These are phyloP conservation scores for Mastacembelus armatus DNA, from an alignment of 2,797 vertebrate species.

Conservation along the genomic window DNA sequence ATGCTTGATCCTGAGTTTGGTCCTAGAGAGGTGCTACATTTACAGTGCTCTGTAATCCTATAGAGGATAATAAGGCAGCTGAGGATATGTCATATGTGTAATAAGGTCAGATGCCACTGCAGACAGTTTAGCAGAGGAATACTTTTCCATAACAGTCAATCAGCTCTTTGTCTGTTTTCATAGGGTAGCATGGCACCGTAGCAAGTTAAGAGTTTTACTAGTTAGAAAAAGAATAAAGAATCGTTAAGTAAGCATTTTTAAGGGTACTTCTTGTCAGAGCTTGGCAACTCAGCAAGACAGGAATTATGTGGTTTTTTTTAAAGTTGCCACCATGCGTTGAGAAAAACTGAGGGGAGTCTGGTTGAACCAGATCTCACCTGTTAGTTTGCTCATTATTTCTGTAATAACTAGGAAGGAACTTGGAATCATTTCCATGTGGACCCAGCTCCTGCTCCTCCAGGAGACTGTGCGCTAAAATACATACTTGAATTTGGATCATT, in stretches of 20 bases:
- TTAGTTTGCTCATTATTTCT: conserved; percentile 69
- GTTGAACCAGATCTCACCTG: conserved; percentile 54
- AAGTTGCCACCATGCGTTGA: conserved; percentile 35
- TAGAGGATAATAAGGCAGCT: conserved; percentile 58
- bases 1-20: conserved; percentile 44
- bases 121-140: conserved; percentile 19
- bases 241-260: conserved; percentile 32
- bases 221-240: conserved; percentile 26
- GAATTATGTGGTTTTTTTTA: conserved; percentile 52
- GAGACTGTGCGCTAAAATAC: conserved; percentile 42
- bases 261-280: conserved; percentile 37
- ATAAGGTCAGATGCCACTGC: conserved; percentile 52
- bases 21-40: conserved; percentile 51
- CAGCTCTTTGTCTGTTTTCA: conserved; percentile 36
- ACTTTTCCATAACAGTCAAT: conserved; percentile 52
- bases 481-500: conserved; percentile 40
- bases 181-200: conserved; percentile 2
- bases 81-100: conserved; percentile 51
- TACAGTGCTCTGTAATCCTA: conserved; percentile 55
- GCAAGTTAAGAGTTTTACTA: conserved; percentile 38
- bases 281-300: conserved; percentile 29
- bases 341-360: conserved; percentile 30
- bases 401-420: conserved; percentile 56
- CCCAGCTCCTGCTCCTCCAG: conserved; percentile 25
- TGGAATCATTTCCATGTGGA: conserved; percentile 50